Evolutionary conservation across 2,113 vertebrate genomes (phyloP).

Genomic region (Sylvietta virens): DNA sequence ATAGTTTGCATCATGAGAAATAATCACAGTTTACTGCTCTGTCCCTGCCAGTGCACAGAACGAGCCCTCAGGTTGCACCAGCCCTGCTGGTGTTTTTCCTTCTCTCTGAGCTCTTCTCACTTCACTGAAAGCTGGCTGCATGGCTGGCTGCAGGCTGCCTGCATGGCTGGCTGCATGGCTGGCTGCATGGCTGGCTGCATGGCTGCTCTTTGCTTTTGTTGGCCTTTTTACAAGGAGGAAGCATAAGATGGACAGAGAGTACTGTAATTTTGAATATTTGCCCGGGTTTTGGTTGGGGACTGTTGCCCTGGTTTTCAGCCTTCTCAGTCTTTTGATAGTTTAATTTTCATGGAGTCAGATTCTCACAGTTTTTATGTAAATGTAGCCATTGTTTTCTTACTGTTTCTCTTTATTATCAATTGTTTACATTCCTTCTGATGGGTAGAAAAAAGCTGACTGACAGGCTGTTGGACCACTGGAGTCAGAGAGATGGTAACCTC

Average conservation of each 20-base stretch:
- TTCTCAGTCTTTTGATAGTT: too few relatives aligned
- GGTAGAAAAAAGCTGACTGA: too few relatives aligned
- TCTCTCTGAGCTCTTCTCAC: not conserved
- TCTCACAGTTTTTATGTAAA: too few relatives aligned
- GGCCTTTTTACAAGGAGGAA: not conserved
- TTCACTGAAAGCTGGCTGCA: not conserved
- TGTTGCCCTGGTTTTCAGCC: too few relatives aligned
- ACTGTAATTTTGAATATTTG: not conserved
- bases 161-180: not conserved
- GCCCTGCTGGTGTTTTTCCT: not conserved
- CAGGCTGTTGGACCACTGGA: too few relatives aligned
- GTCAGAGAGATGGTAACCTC: too few relatives aligned
- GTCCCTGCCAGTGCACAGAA: conserved; percentile 7
- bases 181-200: not conserved
- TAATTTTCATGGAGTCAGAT: too few relatives aligned
- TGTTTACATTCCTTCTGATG: too few relatives aligned
- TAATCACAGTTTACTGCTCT: conserved; percentile 30
- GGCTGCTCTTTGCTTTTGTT: not conserved
- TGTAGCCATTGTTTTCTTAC: too few relatives aligned
- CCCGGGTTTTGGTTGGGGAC: not conserved
- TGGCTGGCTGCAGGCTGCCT: too few relatives aligned
- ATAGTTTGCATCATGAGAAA: conserved; percentile 24
- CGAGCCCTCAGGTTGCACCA: conserved; percentile 14
- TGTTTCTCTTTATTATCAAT: too few relatives aligned
- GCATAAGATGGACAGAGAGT: not conserved